A percentile compares a stretch with the other conserved stretches of the same genome.
Evolutionary conservation across 2,113 vertebrate species (phyloP).

Genomic region (Eleginops maclovinus): DNA sequence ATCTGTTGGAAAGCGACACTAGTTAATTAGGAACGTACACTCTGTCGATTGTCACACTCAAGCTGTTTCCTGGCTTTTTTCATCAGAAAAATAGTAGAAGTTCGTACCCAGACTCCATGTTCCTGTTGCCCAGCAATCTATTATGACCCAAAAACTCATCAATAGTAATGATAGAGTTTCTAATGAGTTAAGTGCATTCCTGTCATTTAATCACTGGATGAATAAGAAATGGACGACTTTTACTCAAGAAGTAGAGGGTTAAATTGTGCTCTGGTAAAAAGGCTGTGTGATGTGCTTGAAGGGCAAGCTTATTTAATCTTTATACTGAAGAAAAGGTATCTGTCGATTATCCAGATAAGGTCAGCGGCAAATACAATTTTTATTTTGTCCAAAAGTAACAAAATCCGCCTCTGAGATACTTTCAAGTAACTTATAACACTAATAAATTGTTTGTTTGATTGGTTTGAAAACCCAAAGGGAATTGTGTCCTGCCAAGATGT

Average conservation of each 20-base stretch:
- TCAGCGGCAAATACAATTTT: not conserved
- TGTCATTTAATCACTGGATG: not conserved
- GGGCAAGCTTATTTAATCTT: not conserved
- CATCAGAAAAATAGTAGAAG: not conserved
- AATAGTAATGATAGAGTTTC: not conserved
- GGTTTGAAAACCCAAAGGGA: not conserved
- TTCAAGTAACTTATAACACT: not conserved
- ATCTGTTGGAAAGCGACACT: conserved; percentile 57
- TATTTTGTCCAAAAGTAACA: not conserved
- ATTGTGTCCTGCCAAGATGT: not conserved
- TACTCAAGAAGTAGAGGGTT: too few species aligned
- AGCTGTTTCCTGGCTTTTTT: conserved; percentile 16
- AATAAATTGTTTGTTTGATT: not conserved
- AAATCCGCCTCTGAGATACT: not conserved
- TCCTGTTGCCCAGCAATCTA: not conserved
- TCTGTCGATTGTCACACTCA: conserved; percentile 9
- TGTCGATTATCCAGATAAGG: too few species aligned
- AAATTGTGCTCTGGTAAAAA: not conserved
- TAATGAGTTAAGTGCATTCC: not conserved
- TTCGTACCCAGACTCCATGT: conserved; percentile 3
- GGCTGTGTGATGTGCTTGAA: not conserved
- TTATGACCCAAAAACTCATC: not conserved
- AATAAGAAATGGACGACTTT: not conserved
- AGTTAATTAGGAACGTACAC: conserved; percentile 49
- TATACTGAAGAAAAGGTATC: too few species aligned